These are phyloP conservation scores for Ochotona princeps DNA, from an alignment of 2,113 vertebrate species.

Conservation along the genomic window DNA sequence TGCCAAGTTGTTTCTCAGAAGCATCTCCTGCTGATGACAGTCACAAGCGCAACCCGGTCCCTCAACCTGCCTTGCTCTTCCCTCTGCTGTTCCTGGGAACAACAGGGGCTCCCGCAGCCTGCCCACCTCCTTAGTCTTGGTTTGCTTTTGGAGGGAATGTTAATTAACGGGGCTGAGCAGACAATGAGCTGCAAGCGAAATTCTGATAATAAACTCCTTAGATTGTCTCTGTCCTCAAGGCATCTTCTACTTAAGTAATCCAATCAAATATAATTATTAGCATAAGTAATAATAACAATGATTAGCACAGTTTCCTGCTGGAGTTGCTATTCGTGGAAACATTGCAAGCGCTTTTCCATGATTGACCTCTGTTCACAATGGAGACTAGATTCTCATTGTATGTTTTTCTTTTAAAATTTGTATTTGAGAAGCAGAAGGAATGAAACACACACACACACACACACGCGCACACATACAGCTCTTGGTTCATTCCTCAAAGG, in stretches of 20 bases:
- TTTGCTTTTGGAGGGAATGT: conserved; percentile 68
- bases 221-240: neutral
- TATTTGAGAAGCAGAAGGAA: too few relatives aligned
- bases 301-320: conserved; percentile 38
- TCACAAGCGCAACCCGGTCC: neutral
- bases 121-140: neutral
- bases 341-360: neutral
- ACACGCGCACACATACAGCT: too few relatives aligned
- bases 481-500: too few relatives aligned
- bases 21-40: conserved; percentile 46
- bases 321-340: conserved; percentile 51
- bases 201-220: conserved; percentile 55
- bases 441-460: too few relatives aligned
- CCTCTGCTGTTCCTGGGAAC: conserved; percentile 50
- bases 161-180: conserved; percentile 58
- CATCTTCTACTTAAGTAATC: conserved; percentile 28
- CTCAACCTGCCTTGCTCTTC: conserved; percentile 36
- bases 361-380: conserved; percentile 19
- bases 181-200: neutral
- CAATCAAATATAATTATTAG: conserved; percentile 69
- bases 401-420: neutral
- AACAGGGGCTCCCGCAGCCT: neutral
- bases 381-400: conserved; percentile 18
- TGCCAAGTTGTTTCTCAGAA: conserved; percentile 67
- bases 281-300: conserved; percentile 60